Percentiles rank a stretch among this genome's conserved stretches.
Conservation (phyloP, 2,888 invertebrate species). For the Cataglyphis altisquamis region DNA sequence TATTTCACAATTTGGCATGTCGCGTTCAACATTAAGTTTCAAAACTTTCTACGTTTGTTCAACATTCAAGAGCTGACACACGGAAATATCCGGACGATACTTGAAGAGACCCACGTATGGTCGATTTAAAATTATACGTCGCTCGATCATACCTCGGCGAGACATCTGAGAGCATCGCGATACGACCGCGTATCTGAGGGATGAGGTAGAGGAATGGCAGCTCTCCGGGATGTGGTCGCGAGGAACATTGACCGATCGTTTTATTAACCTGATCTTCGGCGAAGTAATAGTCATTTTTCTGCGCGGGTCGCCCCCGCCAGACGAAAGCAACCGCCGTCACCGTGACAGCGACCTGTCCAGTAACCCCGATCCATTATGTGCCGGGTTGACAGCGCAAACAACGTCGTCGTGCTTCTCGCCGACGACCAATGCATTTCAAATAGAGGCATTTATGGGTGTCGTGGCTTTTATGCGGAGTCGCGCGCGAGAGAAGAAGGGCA, state of each 20-base stretch:
- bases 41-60: not conserved
- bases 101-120: not conserved
- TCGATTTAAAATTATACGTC: slow-evolving; percentile 51
- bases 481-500: not conserved
- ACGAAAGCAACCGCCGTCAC: slow-evolving; percentile 12
- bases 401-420: slow-evolving; percentile 72
- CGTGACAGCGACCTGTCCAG: slow-evolving; percentile 66
- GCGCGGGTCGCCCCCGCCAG: slow-evolving; percentile 30
- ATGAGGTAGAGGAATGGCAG: slow-evolving; percentile 39
- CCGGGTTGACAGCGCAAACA: slow-evolving; percentile 83
- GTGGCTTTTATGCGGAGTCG: slow-evolving; percentile 36
- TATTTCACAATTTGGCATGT: not conserved
- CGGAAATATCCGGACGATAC: not conserved
- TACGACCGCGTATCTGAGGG: slow-evolving; percentile 47
- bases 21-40: not conserved
- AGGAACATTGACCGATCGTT: slow-evolving; percentile 81
- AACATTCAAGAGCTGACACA: slow-evolving; percentile 1
- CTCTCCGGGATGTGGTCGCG: slow-evolving; percentile 60
- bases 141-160: slow-evolving; percentile 49
- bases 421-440: slow-evolving; percentile 84
- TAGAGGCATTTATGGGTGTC: slow-evolving; percentile 73
- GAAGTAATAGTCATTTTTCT: slow-evolving; percentile 75
- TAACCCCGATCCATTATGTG: slow-evolving; percentile 82
- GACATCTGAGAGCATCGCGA: slow-evolving; percentile 47
- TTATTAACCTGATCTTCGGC: slow-evolving; percentile 79